A percentile compares a stretch with the other conserved stretches of the same genome.
Evolutionary conservation across 1,140 invertebrate species (phyloP).

Genomic region (Chelonus insularis): DNA sequence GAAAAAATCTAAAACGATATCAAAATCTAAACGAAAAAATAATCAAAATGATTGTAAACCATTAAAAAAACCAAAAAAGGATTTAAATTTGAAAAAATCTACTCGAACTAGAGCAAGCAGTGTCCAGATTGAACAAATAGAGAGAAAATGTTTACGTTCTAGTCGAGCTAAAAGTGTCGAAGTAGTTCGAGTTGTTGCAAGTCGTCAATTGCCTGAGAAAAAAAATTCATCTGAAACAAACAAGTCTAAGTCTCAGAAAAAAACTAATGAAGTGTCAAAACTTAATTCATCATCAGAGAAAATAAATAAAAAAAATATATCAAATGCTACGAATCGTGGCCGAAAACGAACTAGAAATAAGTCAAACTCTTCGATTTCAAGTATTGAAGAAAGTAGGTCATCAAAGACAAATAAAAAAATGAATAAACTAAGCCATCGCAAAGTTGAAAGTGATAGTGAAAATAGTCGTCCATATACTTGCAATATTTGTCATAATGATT

Average conservation of each 20-base stretch:
- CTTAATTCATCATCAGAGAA: not conserved
- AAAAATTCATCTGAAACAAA: not conserved
- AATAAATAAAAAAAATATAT: not conserved
- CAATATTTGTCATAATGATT: conserved; percentile 41
- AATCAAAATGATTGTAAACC: not conserved
- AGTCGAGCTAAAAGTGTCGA: not conserved
- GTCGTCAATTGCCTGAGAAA: not conserved
- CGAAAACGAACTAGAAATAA: not conserved
- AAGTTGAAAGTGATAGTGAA: conserved; percentile 4
- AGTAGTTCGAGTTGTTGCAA: not conserved
- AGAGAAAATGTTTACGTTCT: not conserved
- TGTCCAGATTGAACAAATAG: not conserved
- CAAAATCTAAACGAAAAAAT: not conserved
- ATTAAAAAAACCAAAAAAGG: too few relatives aligned
- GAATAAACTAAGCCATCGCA: not conserved
- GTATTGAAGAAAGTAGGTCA: too few relatives aligned
- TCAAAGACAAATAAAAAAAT: not conserved
- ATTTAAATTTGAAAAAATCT: too few relatives aligned
- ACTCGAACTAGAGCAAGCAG: not conserved
- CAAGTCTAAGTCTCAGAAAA: too few relatives aligned
- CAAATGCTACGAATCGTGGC: too few relatives aligned
- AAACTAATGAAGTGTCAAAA: not conserved
- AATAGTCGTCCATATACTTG: conserved; percentile 35
- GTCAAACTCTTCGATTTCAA: too few relatives aligned
- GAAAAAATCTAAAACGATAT: not conserved